Base-by-base conservation (phyloP, 2,113 vertebrate genomes). In the Apteryx mantelli region DNA sequence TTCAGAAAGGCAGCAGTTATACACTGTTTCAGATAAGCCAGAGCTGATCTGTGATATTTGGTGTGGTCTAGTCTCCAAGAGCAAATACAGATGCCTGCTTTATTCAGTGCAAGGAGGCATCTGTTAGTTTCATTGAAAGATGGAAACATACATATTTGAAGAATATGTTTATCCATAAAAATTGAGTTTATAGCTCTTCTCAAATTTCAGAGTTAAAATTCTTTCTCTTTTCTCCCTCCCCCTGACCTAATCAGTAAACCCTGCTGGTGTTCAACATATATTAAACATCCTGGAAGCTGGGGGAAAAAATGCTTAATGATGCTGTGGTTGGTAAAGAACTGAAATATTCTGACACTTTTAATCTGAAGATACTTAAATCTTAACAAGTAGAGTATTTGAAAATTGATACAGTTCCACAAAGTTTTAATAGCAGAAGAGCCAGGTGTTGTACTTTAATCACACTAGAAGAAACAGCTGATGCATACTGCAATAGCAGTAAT, bases 401-500 rank as follows among this genome's bases (percentile, higher is more conserved):
- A 88, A 78, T 15, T 69, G 64, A 83, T 21, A 63, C 5, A 70
- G 13, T 79, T 91, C 53, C 22, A 34, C 66, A 3, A 91, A 94
- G 61, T 84, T 84, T 44, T 86, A 76, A 69, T 50, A 88, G 6
- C 10, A 64, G 56, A 91, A 86, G 28, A 88, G 48, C 42, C 77
- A 91, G 88, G 90, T 95, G 25, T 55, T 95, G 68, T 96, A 52
- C 79, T 93, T 96, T 77, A 95, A 58, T 93, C 65, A 92, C 74
- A 71, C 26, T 71, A 80, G 60, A 91, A 92, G 34, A 15, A 95
- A 86, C 32, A 95, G 40, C 34, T 97, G 88, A 91, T 74, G n/a
- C 61, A 16, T 53, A 42, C 34, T 86, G 55, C 42, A 77, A 69
- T 19, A 91, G 84, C 63, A 93, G 19, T 96, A 90, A 91, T 95